Conservation (phyloP, 2,113 vertebrate genomes). For the Dicaeum eximium region DNA sequence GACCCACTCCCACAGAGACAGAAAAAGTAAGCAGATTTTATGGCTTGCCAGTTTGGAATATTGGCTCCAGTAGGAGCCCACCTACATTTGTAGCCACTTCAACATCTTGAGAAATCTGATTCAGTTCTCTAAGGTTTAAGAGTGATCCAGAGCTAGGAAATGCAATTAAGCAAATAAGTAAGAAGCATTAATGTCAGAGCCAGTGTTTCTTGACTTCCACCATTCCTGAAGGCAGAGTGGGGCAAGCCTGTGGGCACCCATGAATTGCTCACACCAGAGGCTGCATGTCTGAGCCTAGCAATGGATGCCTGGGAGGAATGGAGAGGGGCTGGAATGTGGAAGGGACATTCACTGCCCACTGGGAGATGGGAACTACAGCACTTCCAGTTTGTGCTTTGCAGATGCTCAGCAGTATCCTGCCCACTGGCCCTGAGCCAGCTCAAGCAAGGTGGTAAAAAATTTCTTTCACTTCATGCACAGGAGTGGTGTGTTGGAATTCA, state of each 20-base stretch:
- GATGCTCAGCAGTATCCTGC: background rate
- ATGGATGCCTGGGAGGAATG: fast-evolving
- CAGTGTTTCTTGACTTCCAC: background rate
- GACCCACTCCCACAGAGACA: background rate
- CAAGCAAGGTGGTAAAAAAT: background rate
- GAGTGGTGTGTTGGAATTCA: fast-evolving
- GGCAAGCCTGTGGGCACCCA: background rate
- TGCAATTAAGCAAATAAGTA: background rate
- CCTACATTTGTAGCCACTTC: background rate
- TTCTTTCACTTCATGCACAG: background rate
- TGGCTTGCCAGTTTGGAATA: background rate
- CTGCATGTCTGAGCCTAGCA: background rate
- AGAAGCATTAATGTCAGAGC: background rate
- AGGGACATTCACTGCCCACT: background rate
- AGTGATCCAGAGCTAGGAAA: background rate
- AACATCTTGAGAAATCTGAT: background rate
- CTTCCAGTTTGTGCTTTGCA: background rate
- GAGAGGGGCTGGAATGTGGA: background rate
- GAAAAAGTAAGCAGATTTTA: background rate
- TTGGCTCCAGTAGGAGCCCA: background rate
- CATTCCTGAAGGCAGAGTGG: background rate
- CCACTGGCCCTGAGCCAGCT: background rate
- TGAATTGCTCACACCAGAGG: background rate
- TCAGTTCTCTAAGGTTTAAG: background rate
- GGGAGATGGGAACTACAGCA: background rate